Evolutionary conservation across 2,797 vertebrate species (phyloP).

Genomic region (Rhadinocentrus ornatus): DNA sequence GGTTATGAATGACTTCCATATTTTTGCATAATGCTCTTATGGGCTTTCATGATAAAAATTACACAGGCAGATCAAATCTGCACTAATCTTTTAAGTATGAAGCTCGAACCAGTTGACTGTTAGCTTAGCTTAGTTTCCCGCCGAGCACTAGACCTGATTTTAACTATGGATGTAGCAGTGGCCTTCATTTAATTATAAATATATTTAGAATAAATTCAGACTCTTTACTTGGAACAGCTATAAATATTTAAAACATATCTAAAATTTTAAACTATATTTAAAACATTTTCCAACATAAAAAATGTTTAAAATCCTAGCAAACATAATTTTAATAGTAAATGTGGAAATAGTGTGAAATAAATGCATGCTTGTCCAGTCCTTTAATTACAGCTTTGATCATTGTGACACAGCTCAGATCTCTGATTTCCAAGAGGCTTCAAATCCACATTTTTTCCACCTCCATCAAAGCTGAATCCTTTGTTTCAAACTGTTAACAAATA

Average conservation of each 20-base stretch:
- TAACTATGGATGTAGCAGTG: not conserved
- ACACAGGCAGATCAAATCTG: not conserved
- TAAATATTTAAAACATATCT: not conserved
- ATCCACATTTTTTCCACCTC: constrained; percentile 18
- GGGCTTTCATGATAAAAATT: constrained; percentile 1
- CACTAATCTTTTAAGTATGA: not conserved
- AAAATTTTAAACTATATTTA: not conserved
- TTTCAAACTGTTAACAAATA: constrained; percentile 32
- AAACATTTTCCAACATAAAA: not conserved
- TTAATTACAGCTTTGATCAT: constrained; percentile 17
- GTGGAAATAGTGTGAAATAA: constrained; percentile 19
- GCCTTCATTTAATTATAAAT: not conserved
- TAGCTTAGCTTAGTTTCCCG: constrained; percentile 10
- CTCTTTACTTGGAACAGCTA: not conserved
- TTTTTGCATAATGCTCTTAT: constrained; percentile 5
- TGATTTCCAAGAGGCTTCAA: constrained; percentile 14
- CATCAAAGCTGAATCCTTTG: constrained; percentile 2
- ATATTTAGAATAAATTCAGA: not conserved
- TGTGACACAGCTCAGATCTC: constrained; percentile 17
- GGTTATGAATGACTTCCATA: constrained; percentile 4
- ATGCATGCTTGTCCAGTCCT: not conserved
- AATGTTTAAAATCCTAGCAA: not conserved
- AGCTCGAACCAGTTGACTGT: not conserved
- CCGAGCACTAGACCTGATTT: not conserved
- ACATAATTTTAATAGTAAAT: not conserved